Base-by-base conservation (phyloP, 2,797 vertebrate species). In the Gallinago stenura region DNA sequence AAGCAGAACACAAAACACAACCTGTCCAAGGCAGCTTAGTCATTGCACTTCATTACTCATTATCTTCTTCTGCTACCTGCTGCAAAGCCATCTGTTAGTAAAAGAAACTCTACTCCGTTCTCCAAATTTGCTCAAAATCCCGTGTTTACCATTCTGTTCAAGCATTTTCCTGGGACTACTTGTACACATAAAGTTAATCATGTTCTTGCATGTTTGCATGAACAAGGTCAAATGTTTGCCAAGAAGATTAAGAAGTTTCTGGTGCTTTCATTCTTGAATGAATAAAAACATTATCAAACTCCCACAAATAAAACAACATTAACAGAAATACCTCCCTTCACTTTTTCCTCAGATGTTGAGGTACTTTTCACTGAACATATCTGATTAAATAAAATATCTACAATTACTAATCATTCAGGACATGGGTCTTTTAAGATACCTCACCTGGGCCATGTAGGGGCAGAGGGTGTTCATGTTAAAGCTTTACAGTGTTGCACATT, bases 1-100 rank as follows among this genome's bases (percentile, higher is more conserved):
- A 90, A 91, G 72, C 54, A 73, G 69, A 88, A 78, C 0, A 81
- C 57, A 93, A 93, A 96, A 90, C 57, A 93, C 76, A 93, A 75
- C 92, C 83, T 91, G 85, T 95, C 93, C 94, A 87, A 93, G 80
- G 73, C 79, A 96, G 91, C 80, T 95, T 93, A 95, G 91, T 97
- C 96, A 96, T 72, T 95, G 80, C 68, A 82, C 51, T 95, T 79
- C 73, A 93, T 97, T 96, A 96, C 86, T 96, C 94, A 97, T 95
- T 94, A 89, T 89, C 83, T 87, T 96, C 62, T 82, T 82, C 88
- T 96, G 95, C 87, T 96, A 96, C 95, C 96, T 96, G 95, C 95
- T 96, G 95, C 60, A 97, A 92, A 83, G 51, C 95, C 96, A 97
- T 95, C 95, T 97, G 96, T 93, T 84, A 77, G 51, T 76, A 65